Conservation (phyloP, 2,888 invertebrate genomes). For the Caenorhabditis sp. region DNA sequence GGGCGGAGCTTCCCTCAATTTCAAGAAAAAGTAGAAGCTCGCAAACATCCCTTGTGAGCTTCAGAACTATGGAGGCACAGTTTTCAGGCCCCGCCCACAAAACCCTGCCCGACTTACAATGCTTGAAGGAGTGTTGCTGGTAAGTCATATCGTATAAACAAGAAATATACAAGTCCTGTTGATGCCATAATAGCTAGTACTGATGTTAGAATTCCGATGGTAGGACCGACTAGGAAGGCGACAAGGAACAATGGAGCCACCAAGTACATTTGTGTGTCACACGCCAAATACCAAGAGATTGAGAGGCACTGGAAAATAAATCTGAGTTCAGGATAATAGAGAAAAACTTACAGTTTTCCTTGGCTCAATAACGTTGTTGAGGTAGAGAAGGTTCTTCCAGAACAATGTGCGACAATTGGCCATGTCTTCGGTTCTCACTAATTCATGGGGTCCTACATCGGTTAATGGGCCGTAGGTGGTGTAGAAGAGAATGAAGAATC, state of each 20-base stretch:
- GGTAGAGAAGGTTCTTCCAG: constrained; percentile 48
- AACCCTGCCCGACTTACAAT: constrained; percentile 10
- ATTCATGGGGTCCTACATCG: constrained; percentile 33
- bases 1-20: no score
- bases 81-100: no score
- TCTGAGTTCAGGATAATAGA: no score
- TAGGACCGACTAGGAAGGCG: constrained; percentile 26
- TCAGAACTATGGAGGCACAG: no score
- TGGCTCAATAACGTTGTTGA: constrained; percentile 47
- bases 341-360: constrained; percentile 9
- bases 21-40: neutral
- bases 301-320: constrained; percentile 47
- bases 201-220: constrained; percentile 19
- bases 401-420: constrained; percentile 34
- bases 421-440: constrained; percentile 15
- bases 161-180: constrained; percentile 16
- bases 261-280: constrained; percentile 43
- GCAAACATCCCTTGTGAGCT: no score
- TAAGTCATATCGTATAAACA: constrained; percentile 19
- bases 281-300: constrained; percentile 43
- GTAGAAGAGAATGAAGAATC: constrained; percentile 32
- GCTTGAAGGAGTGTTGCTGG: constrained; percentile 32
- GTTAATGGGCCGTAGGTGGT: constrained; percentile 34
- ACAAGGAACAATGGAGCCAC: constrained; percentile 39
- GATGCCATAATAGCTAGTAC: constrained; percentile 3